Percentiles rank a stretch among this genome's conserved stretches.
phyloP scores from a whole-genome alignment of 2,888 invertebrate genomes.

The Scelioninae gen. 2 region DNA sequence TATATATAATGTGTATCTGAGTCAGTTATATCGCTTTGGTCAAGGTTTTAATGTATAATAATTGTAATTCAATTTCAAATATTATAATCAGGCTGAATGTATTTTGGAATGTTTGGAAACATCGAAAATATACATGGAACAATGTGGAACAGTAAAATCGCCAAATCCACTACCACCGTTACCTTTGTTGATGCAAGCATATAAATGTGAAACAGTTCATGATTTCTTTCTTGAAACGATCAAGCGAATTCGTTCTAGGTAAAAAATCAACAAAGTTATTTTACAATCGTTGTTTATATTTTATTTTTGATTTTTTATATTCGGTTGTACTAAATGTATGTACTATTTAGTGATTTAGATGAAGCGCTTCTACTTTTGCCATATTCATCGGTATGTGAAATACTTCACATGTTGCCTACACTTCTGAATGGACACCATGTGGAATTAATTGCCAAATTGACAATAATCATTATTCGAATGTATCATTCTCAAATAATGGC shows the following conservation, averaged over 20 bases:
- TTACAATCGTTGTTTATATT: too few relatives aligned
- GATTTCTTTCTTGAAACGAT: constrained; percentile 90
- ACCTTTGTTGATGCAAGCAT: constrained; percentile 90
- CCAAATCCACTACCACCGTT: constrained; percentile 77
- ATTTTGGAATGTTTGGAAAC: constrained; percentile 93
- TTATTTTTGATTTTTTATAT: too few relatives aligned
- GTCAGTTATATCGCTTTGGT: too few relatives aligned
- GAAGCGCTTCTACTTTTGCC: constrained; percentile 91
- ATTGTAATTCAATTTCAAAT: not conserved
- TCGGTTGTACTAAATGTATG: too few relatives aligned
- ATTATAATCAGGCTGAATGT: constrained; percentile 82
- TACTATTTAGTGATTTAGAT: constrained; percentile 92
- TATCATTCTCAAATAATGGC: constrained; percentile 88
- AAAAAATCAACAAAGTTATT: constrained; percentile 46
- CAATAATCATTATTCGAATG: constrained; percentile 85
- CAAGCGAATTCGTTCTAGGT: constrained; percentile 88
- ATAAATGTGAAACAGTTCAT: constrained; percentile 82
- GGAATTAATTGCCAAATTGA: constrained; percentile 86
- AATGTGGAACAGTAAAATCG: constrained; percentile 77
- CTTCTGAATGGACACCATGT: constrained; percentile 83
- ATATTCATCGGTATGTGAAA: constrained; percentile 86
- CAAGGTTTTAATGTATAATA: too few relatives aligned
- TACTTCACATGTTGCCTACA: constrained; percentile 83
- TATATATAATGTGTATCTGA: too few relatives aligned
- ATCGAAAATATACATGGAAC: constrained; percentile 80